phyloP scores from a whole-genome alignment of 1,140 invertebrate genomes.

The Drosophila suzukii region DNA sequence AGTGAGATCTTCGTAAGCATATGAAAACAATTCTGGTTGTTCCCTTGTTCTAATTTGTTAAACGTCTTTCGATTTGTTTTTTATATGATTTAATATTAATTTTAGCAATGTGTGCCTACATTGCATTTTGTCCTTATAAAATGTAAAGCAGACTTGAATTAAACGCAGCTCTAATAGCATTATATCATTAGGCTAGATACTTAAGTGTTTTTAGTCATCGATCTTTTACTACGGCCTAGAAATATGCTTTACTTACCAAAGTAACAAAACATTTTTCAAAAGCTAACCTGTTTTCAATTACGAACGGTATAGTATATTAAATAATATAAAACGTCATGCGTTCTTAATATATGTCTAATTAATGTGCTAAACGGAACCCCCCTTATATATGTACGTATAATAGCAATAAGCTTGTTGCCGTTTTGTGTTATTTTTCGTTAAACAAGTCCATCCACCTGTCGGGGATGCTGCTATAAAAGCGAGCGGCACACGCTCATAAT shows the following conservation, averaged over 20 bases:
- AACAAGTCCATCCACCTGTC: conserved; percentile 22
- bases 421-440: neutral
- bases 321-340: conserved; percentile 19
- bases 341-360: conserved; percentile 39
- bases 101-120: no score
- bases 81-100: no score
- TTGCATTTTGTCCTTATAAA: no score
- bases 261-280: neutral
- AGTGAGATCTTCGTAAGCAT: no score
- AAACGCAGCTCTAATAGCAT: no score
- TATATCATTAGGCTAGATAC: no score
- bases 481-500: conserved; percentile 9
- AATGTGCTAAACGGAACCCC: conserved; percentile 50
- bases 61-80: no score
- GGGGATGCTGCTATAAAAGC: conserved; percentile 43
- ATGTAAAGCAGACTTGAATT: no score
- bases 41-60: no score
- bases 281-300: conserved; percentile 29
- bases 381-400: conserved; percentile 6
- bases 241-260: conserved; percentile 10
- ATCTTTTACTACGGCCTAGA: conserved; percentile 1
- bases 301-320: conserved; percentile 16
- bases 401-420: conserved; percentile 2
- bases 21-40: no score
- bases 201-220: no score